phyloP scores from a whole-genome alignment of 1,140 invertebrate species.

The Heterodera schachtii region DNA sequence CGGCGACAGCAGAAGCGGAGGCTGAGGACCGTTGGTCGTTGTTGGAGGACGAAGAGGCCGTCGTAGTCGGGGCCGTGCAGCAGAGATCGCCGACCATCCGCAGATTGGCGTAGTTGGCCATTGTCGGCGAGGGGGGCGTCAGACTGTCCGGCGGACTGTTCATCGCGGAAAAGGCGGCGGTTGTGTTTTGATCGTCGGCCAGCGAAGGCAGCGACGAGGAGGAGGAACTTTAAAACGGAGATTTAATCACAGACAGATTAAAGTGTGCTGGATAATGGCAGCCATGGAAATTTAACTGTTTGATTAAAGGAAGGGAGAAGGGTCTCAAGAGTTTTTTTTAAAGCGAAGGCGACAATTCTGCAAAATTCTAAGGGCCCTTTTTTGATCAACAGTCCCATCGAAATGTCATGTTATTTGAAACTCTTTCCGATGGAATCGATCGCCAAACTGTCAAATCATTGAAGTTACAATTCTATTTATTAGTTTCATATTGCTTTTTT shows the following conservation, averaged over 20 bases:
- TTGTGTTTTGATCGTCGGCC: not conserved
- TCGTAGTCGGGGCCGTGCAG: not conserved
- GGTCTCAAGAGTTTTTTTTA: too few species aligned
- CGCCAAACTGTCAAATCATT: not conserved
- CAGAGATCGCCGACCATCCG: not conserved
- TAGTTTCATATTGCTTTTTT: too few species aligned
- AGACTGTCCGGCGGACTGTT: not conserved
- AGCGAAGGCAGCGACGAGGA: not conserved
- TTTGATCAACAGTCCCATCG: too few species aligned
- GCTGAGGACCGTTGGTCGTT: not conserved
- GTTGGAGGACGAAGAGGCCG: not conserved
- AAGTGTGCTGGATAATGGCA: too few species aligned
- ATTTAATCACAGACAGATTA: too few species aligned
- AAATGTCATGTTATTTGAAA: too few species aligned
- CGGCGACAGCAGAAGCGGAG: too few species aligned
- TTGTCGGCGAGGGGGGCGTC: not conserved
- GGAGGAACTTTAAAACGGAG: not conserved
- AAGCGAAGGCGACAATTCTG: too few species aligned
- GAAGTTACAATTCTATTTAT: not conserved
- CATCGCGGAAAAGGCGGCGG: not conserved
- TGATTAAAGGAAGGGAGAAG: too few species aligned
- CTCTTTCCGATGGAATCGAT: not conserved
- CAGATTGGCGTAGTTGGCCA: not conserved
- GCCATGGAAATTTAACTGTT: too few species aligned
- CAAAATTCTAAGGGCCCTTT: too few species aligned